Percentiles rank a stretch among this genome's conserved stretches.
Conservation (phyloP, 2,888 invertebrate genomes). For the Lasioglossum lativentre region DNA sequence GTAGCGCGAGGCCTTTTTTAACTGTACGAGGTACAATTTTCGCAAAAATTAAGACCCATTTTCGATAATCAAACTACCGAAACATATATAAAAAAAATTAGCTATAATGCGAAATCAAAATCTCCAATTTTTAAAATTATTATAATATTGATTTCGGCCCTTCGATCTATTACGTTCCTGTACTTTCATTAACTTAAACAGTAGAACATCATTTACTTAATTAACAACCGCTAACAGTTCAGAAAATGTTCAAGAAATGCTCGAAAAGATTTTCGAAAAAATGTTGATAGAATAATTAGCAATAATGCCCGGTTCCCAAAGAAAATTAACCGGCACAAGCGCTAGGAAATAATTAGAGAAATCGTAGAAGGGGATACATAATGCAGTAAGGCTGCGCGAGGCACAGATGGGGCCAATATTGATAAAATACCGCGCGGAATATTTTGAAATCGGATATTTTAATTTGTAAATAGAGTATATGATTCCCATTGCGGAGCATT, state of each 20-base stretch:
- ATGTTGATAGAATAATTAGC: background rate
- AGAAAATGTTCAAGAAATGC: too few species aligned
- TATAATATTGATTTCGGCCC: too few species aligned
- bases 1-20: background rate
- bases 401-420: constrained; percentile 76
- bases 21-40: background rate
- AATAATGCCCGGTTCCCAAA: background rate
- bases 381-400: background rate
- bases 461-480: constrained; percentile 81
- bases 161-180: too few species aligned
- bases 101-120: background rate
- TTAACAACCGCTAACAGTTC: too few species aligned
- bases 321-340: constrained; percentile 12
- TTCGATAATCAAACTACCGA: background rate
- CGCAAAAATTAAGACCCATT: background rate
- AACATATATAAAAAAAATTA: background rate
- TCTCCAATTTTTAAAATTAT: too few species aligned
- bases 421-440: constrained; percentile 77
- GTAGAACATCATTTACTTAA: background rate
- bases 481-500: constrained; percentile 74
- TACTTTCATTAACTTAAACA: too few species aligned
- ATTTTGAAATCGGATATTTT: constrained; percentile 81
- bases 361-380: constrained; percentile 12
- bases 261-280: too few species aligned
- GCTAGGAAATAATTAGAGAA: constrained; percentile 13